These are phyloP conservation scores for Coleophora deauratella DNA, from an alignment of 2,888 invertebrate genomes.

Conservation along the genomic window DNA sequence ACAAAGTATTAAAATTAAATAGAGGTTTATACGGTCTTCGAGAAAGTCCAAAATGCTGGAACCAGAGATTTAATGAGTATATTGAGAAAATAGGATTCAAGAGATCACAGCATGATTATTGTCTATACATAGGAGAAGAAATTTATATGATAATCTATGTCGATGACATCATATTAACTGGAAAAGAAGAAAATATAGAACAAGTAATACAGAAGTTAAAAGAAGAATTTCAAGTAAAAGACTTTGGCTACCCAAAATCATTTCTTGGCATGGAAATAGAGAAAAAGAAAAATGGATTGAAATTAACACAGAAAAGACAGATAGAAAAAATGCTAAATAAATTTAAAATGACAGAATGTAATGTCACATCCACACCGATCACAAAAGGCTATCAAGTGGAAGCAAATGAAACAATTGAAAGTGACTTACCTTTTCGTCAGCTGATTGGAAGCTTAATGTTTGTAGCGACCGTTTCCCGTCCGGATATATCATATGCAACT, in stretches of 20 bases:
- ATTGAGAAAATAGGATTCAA: neutral
- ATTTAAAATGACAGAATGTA: constrained; percentile 2
- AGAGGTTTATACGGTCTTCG: constrained; percentile 9
- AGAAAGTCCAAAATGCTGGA: constrained; percentile 11
- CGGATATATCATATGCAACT: constrained; percentile 1
- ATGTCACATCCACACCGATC: neutral
- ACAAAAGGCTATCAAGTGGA: neutral
- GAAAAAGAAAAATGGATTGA: neutral
- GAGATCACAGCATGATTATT: constrained; percentile 9
- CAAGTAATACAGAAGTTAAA: neutral
- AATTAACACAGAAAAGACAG: neutral
- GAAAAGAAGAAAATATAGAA: neutral
- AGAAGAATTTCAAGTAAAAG: neutral
- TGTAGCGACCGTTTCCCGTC: constrained; percentile 3
- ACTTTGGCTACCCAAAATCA: neutral
- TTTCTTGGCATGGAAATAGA: constrained; percentile 1
- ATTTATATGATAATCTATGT: neutral
- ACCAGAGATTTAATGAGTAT: constrained; percentile 8
- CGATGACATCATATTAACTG: neutral
- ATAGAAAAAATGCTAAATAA: constrained; percentile 1
- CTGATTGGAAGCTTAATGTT: constrained; percentile 5
- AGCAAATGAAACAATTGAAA: neutral
- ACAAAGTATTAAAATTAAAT: constrained; percentile 10
- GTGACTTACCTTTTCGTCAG: constrained; percentile 3
- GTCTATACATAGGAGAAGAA: constrained; percentile 1